These are phyloP conservation scores for Egretta garzetta DNA, from an alignment of 2,113 vertebrate genomes.

Conservation along the genomic window DNA sequence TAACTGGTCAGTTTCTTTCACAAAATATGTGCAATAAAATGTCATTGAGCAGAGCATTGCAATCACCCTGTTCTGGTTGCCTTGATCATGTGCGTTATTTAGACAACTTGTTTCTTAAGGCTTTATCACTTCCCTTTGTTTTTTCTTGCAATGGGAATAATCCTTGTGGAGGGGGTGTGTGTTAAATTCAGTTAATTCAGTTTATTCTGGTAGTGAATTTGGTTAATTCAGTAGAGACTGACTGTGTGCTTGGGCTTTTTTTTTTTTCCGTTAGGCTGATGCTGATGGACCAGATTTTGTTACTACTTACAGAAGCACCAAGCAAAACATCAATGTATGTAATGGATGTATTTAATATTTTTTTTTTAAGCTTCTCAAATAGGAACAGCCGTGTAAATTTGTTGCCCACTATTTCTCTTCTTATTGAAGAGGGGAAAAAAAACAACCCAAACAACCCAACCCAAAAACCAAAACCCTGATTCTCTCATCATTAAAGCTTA, in stretches of 20 bases:
- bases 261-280: slow-evolving; percentile 80
- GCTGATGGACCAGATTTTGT: slow-evolving; percentile 85
- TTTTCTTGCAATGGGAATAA: background rate
- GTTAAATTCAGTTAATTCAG: background rate
- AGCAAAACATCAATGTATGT: slow-evolving; percentile 87
- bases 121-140: background rate
- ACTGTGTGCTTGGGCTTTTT: background rate
- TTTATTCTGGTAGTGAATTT: background rate
- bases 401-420: background rate
- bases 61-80: background rate
- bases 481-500: background rate
- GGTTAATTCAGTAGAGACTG: background rate
- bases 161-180: background rate
- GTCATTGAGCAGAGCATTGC: background rate
- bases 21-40: background rate
- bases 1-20: background rate
- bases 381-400: background rate
- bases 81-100: background rate
- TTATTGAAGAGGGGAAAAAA: background rate
- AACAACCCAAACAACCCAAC: background rate
- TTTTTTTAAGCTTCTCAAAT: background rate
- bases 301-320: slow-evolving; percentile 80
- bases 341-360: background rate
- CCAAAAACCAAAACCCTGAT: background rate
- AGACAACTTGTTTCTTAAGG: background rate